Evolutionary conservation across 2,888 invertebrate genomes (phyloP).

Genomic region (Anoncus sp.): DNA sequence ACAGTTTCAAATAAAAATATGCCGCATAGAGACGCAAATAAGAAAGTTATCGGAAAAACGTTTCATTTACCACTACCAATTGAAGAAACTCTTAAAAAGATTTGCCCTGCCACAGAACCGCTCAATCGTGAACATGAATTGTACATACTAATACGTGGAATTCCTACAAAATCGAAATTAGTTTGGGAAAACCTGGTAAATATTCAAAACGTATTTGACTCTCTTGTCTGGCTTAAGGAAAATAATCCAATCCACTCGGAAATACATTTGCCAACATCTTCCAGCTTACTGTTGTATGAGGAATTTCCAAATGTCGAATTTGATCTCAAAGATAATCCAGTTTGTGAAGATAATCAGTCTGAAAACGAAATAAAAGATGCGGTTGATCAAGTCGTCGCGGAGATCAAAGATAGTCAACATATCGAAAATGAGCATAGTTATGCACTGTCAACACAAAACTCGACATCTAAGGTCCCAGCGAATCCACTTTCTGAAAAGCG

Average conservation of each 20-base stretch:
- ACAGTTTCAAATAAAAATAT: conserved; percentile 65
- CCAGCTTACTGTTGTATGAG: conserved; percentile 51
- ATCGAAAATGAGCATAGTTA: background rate
- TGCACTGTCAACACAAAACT: background rate
- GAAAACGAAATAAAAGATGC: background rate
- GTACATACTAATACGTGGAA: conserved; percentile 61
- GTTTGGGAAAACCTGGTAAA: conserved; percentile 73
- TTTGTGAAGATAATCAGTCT: no score
- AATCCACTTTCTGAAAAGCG: background rate
- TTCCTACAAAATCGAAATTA: conserved; percentile 71
- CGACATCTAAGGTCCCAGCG: background rate
- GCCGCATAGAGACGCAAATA: conserved; percentile 60
- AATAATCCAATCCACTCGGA: conserved; percentile 70
- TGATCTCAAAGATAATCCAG: no score
- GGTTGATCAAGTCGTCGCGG: background rate
- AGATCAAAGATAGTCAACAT: no score
- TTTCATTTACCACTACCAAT: conserved; percentile 55
- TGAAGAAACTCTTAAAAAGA: no score
- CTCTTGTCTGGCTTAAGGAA: conserved; percentile 70
- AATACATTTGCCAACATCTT: conserved; percentile 67
- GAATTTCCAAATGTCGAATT: conserved; percentile 49
- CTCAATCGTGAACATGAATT: conserved; percentile 73
- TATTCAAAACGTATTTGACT: conserved; percentile 71
- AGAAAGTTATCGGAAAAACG: conserved; percentile 1
- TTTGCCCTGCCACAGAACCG: conserved; percentile 64